phyloP scores from a whole-genome alignment of 1,140 invertebrate species.

The Hormaphis cornu region DNA sequence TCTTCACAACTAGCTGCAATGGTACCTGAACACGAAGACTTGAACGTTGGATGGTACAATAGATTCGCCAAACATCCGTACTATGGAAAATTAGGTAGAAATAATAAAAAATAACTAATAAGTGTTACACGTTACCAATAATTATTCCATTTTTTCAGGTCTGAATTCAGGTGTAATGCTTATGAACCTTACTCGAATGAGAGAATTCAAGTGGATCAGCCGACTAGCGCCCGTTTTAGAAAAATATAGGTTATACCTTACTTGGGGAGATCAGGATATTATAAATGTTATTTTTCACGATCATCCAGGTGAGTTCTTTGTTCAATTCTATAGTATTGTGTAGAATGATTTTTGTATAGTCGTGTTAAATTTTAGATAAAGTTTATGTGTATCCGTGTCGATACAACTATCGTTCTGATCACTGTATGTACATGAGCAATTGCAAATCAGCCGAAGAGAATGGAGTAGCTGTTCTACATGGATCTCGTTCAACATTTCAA shows the following conservation, averaged over 20 bases:
- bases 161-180: conserved; percentile 94
- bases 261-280: conserved; percentile 96
- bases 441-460: conserved; percentile 63
- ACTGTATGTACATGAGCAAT: conserved; percentile 86
- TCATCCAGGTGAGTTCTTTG: conserved; percentile 54
- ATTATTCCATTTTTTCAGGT: conserved; percentile 49
- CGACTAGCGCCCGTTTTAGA: conserved; percentile 75
- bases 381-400: conserved; percentile 73
- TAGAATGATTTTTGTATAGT: conserved; percentile 8
- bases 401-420: conserved; percentile 87
- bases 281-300: conserved; percentile 92
- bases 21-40: conserved; percentile 81
- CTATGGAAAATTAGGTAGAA: conserved; percentile 73
- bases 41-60: conserved; percentile 89
- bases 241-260: conserved; percentile 76
- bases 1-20: conserved; percentile 75
- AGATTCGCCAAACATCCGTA: conserved; percentile 90
- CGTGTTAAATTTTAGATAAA: conserved; percentile 50
- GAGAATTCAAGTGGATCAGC: conserved; percentile 71
- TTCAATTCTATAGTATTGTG: background rate
- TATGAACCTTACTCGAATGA: conserved; percentile 90
- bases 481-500: conserved; percentile 76
- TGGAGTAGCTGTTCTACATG: conserved; percentile 81
- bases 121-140: background rate
- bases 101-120: background rate